Conservation (phyloP, 2,888 invertebrate species). For the Diaphora mendica region DNA sequence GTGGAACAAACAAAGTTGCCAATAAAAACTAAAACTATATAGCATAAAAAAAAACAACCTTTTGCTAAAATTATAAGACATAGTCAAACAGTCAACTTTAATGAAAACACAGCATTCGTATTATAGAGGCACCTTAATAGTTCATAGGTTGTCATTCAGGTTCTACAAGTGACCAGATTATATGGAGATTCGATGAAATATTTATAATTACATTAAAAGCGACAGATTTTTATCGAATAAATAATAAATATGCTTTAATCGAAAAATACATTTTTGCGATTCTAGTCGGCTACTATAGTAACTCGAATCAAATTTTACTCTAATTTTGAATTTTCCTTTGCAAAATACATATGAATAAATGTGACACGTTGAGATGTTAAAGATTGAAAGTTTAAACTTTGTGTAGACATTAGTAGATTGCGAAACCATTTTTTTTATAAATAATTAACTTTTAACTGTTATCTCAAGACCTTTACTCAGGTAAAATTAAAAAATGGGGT, state of each 20-base stretch:
- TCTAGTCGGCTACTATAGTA: slow-evolving; percentile 30
- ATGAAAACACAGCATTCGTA: slow-evolving; percentile 15
- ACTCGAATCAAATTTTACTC: slow-evolving; percentile 39
- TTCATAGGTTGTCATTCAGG: slow-evolving; percentile 78
- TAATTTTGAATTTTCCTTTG: too few relatives aligned
- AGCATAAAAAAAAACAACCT: background rate
- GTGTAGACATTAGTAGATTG: background rate
- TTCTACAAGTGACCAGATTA: slow-evolving; percentile 66
- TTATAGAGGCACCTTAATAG: slow-evolving; percentile 63
- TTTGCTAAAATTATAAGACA: slow-evolving; percentile 12
- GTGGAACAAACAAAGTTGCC: slow-evolving; percentile 1
- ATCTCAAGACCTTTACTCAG: too few relatives aligned
- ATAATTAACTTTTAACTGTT: too few relatives aligned
- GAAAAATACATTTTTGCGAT: slow-evolving; percentile 23
- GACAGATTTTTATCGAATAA: slow-evolving; percentile 55
- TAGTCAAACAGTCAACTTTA: slow-evolving; percentile 12
- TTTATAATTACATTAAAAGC: slow-evolving; percentile 59
- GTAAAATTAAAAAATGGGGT: too few relatives aligned
- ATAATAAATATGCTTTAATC: slow-evolving; percentile 46
- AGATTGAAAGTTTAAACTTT: background rate
- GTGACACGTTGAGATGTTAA: too few relatives aligned
- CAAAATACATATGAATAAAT: background rate
- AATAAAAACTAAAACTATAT: background rate
- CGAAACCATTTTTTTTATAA: too few relatives aligned
- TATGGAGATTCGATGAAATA: slow-evolving; percentile 62